Evolutionary conservation across 2,888 invertebrate species (phyloP), one percentile per base, ranked within the genome.

Genomic region (Sinhomidia bicolor): DNA sequence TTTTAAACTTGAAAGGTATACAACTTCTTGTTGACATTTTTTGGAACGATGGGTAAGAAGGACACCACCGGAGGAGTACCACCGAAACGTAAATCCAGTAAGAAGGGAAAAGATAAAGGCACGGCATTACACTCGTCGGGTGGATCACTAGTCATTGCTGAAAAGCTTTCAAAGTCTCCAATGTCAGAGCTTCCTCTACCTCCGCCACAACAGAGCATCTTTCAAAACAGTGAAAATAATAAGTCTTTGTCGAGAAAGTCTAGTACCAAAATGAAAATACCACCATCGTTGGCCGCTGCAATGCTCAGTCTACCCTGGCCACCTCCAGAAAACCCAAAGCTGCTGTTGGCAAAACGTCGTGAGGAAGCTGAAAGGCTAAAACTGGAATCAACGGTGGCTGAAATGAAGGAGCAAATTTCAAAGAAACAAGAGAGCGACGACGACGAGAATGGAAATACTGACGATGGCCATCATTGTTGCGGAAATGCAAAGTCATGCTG

Each of bases 231-330:
- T 2, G 20, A 2, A 17, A 20, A 5, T 14, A 7, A 7, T 51
- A 51, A 51, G 57, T 9, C 51, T 12, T 3, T 51, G 5, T 2
- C 51, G 51, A 51, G 20, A 4, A 65, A 32, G 14, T 65, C 65
- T 7, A 32, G 7, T 36, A 36, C 68, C 9, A 68, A 41, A 68
- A 68, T 68, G 17, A 32, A 62, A 29, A 17, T 47, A 7, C n/a
- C 44, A 36, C 65, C 85, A 17, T 26, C 32, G 1, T 14, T 85
- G 7, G 85, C 85, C 4, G 85, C 85, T 3, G 85, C 85, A 17
- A 85, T 85, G 85, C 78, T 85, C 1, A 78, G 78, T 36, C 36
- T 85, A 10, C 85, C 85, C 1, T 85, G 85, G 85, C 85, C 85
- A 57, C 84, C 84, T n/a, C 76, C 74, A 26, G 68, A n/a, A 7